Percentiles rank a stretch among this genome's conserved stretches.
These are phyloP conservation scores for Stercorarius parasiticus DNA, from an alignment of 2,113 vertebrate species.

Conservation along the genomic window DNA sequence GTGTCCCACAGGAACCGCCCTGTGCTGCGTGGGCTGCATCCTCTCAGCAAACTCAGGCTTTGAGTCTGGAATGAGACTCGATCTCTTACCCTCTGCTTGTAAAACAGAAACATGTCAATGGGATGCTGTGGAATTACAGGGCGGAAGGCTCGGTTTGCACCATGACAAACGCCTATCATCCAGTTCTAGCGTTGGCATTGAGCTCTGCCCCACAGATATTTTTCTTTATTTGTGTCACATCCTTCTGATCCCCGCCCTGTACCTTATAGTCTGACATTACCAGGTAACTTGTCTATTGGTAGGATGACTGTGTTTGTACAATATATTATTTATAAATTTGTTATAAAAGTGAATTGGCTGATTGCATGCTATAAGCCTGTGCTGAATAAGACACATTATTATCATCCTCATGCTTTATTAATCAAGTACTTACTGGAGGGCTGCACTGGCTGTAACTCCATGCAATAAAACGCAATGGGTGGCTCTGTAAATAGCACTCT, in stretches of 20 bases:
- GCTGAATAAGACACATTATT: not conserved
- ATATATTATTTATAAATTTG: not conserved
- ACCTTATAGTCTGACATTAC: not conserved
- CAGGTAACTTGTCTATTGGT: not conserved
- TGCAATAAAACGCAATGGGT: not conserved
- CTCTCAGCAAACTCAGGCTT: not conserved
- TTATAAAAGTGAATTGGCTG: not conserved
- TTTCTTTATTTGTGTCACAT: not conserved
- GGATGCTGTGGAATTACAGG: not conserved
- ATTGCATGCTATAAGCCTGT: not conserved
- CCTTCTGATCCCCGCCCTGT: not conserved
- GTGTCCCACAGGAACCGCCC: not conserved
- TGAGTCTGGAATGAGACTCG: not conserved
- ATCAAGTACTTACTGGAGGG: not conserved
- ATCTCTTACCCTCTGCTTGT: not conserved
- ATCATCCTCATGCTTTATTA: not conserved
- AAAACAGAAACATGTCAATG: not conserved
- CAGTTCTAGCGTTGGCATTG: not conserved
- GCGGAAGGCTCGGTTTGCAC: not conserved
- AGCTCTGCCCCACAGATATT: not conserved
- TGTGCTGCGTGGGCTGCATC: not conserved
- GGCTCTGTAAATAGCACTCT: not conserved
- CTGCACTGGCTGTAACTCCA: not conserved
- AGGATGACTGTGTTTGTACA: not conserved
- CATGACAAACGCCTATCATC: rapidly evolving